Conservation (phyloP, 2,113 vertebrate species). For the Carassius carassius region DNA sequence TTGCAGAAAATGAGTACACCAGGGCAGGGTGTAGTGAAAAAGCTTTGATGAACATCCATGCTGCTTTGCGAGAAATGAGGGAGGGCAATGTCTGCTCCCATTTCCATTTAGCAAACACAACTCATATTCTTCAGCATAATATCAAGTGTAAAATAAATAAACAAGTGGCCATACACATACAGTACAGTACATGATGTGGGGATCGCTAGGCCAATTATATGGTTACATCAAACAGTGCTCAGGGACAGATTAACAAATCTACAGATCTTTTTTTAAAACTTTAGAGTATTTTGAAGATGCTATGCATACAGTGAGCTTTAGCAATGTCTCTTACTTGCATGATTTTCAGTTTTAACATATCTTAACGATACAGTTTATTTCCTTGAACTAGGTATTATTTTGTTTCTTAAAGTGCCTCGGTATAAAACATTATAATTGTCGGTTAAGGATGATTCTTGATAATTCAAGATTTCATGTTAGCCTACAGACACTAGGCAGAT, state of each 20-base stretch:
- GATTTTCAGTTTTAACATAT: not conserved
- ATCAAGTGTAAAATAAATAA: conserved; percentile 63
- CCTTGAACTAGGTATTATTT: not conserved
- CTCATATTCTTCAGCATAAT: conserved; percentile 57
- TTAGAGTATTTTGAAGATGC: too few species aligned
- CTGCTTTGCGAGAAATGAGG: conserved; percentile 18
- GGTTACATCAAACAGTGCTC: not conserved
- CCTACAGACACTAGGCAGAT: not conserved
- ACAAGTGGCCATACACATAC: conserved; percentile 47
- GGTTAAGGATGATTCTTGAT: not conserved
- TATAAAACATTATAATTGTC: not conserved
- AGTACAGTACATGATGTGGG: conserved; percentile 36
- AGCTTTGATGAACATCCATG: conserved; percentile 55
- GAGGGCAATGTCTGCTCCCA: conserved; percentile 55
- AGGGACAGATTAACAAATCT: not conserved
- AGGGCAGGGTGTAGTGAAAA: conserved; percentile 57
- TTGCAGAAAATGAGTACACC: conserved; percentile 66
- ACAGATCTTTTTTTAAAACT: too few species aligned
- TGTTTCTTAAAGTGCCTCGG: not conserved
- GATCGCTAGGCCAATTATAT: not conserved
- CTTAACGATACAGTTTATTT: not conserved
- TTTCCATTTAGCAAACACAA: conserved; percentile 63
- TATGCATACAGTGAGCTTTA: not conserved
- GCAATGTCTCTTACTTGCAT: not conserved
- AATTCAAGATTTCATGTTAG: not conserved